Base-by-base conservation (phyloP, 2,888 invertebrate genomes). In the Drosophila atripex region DNA sequence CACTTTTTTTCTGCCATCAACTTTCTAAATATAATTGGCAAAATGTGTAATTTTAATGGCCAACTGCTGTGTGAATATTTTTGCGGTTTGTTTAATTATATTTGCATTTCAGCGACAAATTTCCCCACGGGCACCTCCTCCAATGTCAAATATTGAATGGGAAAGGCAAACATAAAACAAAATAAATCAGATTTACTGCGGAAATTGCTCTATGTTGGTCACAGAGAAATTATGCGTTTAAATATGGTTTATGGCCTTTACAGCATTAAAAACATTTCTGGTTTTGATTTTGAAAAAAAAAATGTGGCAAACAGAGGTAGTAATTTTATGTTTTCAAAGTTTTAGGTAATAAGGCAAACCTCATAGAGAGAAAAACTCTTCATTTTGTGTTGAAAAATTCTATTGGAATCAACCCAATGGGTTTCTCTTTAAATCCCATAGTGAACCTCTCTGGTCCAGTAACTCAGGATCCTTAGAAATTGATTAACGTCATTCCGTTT, bases 401-500 rank as follows among this genome's bases (percentile, higher is more conserved):
- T 23, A 5, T 28, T 8, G 28, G n/a, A 35, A n/a, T 2, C 6
- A 6, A n/a, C 3, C 7, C 5, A 6, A 35, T 12, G n/a, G 6
- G 1, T 35, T 35, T 35, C 35, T 6, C n/a, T 35, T 35, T 35
- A 35, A 35, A n/a, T 5, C 35, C 35, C 30, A 32, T 65, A 72
- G 78, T 85, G 79, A 53, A 59, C n/a, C 12, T 16, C 8, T 11
- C 45, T 23, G 30, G 45, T 47, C 14, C 41, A 23, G 47, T 45
- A 54, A 46, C 45, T 14, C 16, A 8, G 43, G 61, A 38, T 47
- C 35, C 12, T 64, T 25, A 39, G 61, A 75, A 57, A 78, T 78
- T 75, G 86, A 87, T 73, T 86, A 66, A 73, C 64, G 66, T 73
- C 60, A 52, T 47, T 46, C 50, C 28, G 49, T 32, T 16, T 8